Base-by-base conservation (phyloP, 2,113 vertebrate genomes). In the Zapornia atra region DNA sequence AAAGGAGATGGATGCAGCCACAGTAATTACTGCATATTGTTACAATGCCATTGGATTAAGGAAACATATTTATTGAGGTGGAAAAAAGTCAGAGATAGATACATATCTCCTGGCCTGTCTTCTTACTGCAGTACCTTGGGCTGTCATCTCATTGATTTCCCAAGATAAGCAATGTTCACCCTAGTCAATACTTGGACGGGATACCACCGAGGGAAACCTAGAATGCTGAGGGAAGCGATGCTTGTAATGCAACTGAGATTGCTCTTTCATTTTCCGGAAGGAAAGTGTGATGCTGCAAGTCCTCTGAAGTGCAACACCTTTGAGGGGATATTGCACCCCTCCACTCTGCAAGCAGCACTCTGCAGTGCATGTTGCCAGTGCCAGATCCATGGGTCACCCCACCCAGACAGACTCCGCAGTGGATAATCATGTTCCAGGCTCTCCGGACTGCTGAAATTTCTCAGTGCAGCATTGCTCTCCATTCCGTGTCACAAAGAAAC, bases 1-100 rank as follows among this genome's bases (percentile, higher is more conserved):
- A 93, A 95, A 96, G 88, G 87, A 94, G 96, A 97, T 76, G 60
- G 82, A 95, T 95, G 94, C 90, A 97, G 90, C 82, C 72, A 83
- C 64, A 76, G 79, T 83, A 93, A 92, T 97, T 95, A 91, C 80
- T 95, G 82, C 33, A 31, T 78, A 71, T 87, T 87, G 94, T 94
- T 93, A 91, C 83, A 92, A 82, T 51, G 69, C 80, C 88, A 84
- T 53, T 82, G 86, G 80, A 94, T 94, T 72, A 76, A 31, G 40
- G 61, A 92, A 94, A 94, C 53, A 82, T 93, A 92, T 94, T 96
- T 96, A 92, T 54, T 72, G 88, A 89, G 77, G 81, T 72, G 15
- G 80, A 86, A 92, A 92, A 95, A 92, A 95, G 76, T 96, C 88
- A 80, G 94, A 70, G 61, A 42, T 53, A 89, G 91, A 97, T 94